phyloP scores from a whole-genome alignment of 2,113 vertebrate genomes.

The Mormyrus iriodes region DNA sequence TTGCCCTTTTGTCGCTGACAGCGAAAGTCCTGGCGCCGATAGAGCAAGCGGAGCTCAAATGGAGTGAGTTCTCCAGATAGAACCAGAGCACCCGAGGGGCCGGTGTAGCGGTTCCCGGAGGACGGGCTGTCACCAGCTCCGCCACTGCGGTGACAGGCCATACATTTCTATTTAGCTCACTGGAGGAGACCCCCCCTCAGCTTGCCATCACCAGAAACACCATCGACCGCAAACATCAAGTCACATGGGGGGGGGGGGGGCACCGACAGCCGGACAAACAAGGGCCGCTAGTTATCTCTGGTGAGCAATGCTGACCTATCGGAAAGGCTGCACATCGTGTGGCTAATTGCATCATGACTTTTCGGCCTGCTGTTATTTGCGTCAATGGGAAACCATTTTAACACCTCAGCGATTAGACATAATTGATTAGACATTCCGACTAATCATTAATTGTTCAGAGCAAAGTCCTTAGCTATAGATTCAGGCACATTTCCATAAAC shows the following conservation, averaged over 20 bases:
- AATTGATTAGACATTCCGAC: constrained; percentile 2
- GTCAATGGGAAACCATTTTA: not conserved
- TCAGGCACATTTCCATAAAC: not conserved
- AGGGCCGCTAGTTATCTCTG: not conserved
- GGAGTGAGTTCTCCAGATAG: not conserved
- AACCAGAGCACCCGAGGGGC: not conserved
- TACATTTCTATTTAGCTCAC: not conserved
- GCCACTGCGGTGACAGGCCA: not conserved
- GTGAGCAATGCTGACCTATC: not conserved
- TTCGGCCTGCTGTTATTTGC: not conserved
- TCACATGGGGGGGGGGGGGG: not conserved
- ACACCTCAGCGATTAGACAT: not conserved
- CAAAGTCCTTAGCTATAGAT: not conserved
- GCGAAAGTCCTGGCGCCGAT: not conserved
- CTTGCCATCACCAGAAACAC: not conserved
- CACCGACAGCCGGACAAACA: not conserved
- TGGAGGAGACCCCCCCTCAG: not conserved
- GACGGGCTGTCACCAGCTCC: not conserved
- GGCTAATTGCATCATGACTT: not conserved
- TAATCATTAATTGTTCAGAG: not conserved
- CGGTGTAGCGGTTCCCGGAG: not conserved
- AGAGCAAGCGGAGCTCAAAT: not conserved
- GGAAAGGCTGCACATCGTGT: not conserved
- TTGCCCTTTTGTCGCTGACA: not conserved
- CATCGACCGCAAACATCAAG: not conserved